Evolutionary conservation across 1,140 invertebrate genomes (phyloP).

Genomic region (Papilio polyxenes): DNA sequence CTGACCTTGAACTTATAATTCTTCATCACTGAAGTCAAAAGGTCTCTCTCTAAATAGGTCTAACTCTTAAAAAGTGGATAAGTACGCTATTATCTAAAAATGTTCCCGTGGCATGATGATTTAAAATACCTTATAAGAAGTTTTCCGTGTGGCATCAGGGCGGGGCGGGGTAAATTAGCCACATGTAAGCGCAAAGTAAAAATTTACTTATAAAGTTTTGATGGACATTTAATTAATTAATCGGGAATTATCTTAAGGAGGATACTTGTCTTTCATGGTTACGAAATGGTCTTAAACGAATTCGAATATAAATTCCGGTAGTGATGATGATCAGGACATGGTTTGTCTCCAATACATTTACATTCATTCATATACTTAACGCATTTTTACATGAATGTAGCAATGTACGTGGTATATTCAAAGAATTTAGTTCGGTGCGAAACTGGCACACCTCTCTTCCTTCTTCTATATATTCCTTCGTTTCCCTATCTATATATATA

Average conservation of each 20-base stretch:
- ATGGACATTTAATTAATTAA: not conserved
- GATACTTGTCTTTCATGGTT: not conserved
- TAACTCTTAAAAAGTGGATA: too few relatives aligned
- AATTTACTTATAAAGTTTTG: constrained; percentile 13
- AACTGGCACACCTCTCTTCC: not conserved
- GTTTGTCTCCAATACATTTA: not conserved
- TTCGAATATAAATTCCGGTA: not conserved
- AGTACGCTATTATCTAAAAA: not conserved
- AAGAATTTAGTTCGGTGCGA: not conserved
- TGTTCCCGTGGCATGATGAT: not conserved
- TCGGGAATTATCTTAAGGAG: not conserved
- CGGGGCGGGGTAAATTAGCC: not conserved
- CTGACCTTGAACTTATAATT: not conserved
- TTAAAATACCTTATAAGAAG: not conserved
- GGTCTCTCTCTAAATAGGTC: too few relatives aligned
- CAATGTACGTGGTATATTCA: too few relatives aligned
- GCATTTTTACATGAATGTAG: not conserved
- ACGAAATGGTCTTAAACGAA: not conserved
- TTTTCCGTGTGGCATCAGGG: not conserved
- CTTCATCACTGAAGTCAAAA: not conserved
- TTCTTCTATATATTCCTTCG: too few relatives aligned
- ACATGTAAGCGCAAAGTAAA: not conserved
- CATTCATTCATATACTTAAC: too few relatives aligned
- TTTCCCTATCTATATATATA: too few relatives aligned
- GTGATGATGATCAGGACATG: not conserved